Conservation (phyloP, 2,113 vertebrate genomes). For the Cromileptes altivelis region DNA sequence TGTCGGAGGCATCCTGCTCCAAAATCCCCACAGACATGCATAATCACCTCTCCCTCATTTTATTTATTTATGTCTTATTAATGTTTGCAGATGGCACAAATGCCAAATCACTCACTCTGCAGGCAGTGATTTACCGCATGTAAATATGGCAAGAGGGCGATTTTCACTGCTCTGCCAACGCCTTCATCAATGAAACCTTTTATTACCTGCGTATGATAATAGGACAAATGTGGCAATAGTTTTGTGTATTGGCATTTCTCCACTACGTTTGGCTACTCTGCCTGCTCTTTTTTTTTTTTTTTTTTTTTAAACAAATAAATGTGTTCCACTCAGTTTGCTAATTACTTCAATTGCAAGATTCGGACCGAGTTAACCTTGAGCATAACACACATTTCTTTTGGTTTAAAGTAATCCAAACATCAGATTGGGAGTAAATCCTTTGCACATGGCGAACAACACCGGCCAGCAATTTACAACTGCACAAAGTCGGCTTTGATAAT, state of each 20-base stretch:
- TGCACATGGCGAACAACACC: conserved; percentile 45
- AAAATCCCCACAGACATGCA: conserved; percentile 61
- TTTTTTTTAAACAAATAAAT: conserved; percentile 61
- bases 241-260: conserved; percentile 41
- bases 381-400: conserved; percentile 5
- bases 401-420: conserved; percentile 40
- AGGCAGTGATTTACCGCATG: conserved; percentile 62
- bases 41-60: conserved; percentile 73
- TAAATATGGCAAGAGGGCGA: conserved; percentile 56
- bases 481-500: conserved; percentile 39
- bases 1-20: conserved; percentile 55
- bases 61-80: conserved; percentile 74
- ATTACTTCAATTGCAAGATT: conserved; percentile 56
- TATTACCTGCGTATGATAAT: conserved; percentile 62
- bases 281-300: neutral
- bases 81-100: conserved; percentile 63
- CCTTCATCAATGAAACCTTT: conserved; percentile 65
- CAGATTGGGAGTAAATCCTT: conserved; percentile 50
- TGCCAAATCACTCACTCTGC: conserved; percentile 61
- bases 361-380: conserved; percentile 35
- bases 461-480: conserved; percentile 20
- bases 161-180: conserved; percentile 35
- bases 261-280: conserved; percentile 38
- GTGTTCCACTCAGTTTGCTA: conserved; percentile 33
- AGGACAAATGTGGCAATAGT: conserved; percentile 56